Evolutionary conservation across 2,797 vertebrate genomes (phyloP).

Genomic region (Dryobates pubescens): DNA sequence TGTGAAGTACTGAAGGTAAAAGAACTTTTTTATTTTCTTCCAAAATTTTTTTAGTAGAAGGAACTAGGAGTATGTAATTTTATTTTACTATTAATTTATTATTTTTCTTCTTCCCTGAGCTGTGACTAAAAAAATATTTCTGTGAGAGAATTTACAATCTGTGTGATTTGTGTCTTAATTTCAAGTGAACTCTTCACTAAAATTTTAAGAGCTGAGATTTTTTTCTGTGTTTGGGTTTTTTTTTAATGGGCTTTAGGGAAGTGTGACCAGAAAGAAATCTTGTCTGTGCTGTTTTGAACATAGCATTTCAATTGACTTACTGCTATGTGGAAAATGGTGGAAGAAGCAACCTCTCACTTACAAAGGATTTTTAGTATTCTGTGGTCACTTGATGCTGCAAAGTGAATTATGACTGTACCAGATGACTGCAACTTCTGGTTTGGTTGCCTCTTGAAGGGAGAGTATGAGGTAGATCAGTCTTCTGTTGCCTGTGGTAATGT

Average conservation of each 20-base stretch:
- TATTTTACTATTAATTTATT: neutral
- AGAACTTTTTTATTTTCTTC: neutral
- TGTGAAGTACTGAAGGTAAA: neutral
- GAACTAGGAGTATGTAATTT: neutral
- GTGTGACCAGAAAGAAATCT: neutral
- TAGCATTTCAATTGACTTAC: neutral
- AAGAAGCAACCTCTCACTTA: neutral
- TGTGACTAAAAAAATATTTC: neutral
- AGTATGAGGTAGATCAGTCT: neutral
- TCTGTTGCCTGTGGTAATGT: neutral
- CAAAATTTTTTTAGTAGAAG: neutral
- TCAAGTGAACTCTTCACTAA: neutral
- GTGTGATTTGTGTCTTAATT: neutral
- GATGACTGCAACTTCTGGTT: neutral
- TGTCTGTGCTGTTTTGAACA: neutral
- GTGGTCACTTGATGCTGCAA: neutral
- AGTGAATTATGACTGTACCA: neutral
- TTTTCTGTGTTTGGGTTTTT: neutral
- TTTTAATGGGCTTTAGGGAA: neutral
- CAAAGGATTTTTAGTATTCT: neutral
- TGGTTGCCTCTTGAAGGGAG: neutral
- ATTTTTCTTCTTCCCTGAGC: neutral
- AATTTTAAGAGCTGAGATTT: neutral
- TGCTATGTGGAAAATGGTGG: neutral
- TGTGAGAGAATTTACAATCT: neutral